phyloP scores from a whole-genome alignment of 2,113 vertebrate genomes.

The Ailuropoda melanoleuca region DNA sequence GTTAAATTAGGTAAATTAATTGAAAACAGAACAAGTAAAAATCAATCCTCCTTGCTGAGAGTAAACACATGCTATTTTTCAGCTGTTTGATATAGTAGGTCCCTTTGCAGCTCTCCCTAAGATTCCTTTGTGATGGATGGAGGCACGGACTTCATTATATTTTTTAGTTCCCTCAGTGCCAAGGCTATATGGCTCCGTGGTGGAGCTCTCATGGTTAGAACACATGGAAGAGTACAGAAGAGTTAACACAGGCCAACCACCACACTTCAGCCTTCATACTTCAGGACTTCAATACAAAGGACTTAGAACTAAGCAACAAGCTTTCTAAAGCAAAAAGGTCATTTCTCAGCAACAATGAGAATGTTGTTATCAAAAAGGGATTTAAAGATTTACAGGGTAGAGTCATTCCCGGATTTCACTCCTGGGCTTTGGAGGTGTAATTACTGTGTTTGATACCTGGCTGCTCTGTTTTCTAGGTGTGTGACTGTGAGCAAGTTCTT shows the following conservation, averaged over 20 bases:
- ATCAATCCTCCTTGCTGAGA: slow-evolving; percentile 64
- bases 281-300: neutral
- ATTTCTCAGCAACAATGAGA: slow-evolving; percentile 26
- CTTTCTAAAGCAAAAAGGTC: slow-evolving; percentile 31
- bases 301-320: neutral
- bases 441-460: neutral
- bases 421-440: neutral
- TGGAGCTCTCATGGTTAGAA: neutral
- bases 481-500: neutral
- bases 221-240: neutral
- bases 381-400: neutral
- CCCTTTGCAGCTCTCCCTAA: neutral
- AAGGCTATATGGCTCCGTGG: too few species aligned
- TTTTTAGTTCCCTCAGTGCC: neutral
- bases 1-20: slow-evolving; percentile 82
- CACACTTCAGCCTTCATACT: neutral
- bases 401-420: neutral
- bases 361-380: neutral
- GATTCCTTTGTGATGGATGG: neutral
- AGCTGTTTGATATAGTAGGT: slow-evolving; percentile 55
- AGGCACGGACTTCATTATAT: neutral
- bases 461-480: neutral
- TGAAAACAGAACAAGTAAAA: slow-evolving; percentile 77
- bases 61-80: slow-evolving; percentile 50
- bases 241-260: neutral